These are phyloP conservation scores for Odontophorus gujanensis DNA, from an alignment of 2,113 vertebrate species.

Conservation along the genomic window DNA sequence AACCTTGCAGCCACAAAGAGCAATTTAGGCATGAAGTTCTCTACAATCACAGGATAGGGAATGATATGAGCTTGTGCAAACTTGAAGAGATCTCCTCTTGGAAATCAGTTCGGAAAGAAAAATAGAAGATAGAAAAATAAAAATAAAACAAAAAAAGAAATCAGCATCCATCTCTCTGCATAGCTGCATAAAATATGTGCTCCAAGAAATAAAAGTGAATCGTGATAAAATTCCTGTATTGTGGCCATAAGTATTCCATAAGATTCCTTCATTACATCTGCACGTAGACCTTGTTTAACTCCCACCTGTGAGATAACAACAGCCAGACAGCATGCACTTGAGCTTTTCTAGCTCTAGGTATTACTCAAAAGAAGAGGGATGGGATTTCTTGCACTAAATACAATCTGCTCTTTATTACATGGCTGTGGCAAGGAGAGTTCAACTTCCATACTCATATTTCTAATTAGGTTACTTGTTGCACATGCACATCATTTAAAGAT, in stretches of 20 bases:
- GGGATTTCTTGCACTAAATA: not conserved
- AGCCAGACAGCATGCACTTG: not conserved
- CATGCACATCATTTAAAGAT: not conserved
- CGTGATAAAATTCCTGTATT: not conserved
- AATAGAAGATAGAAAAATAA: not conserved
- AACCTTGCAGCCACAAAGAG: not conserved
- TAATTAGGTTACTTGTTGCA: not conserved
- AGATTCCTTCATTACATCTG: not conserved
- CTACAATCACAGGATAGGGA: not conserved
- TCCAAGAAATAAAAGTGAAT: not conserved
- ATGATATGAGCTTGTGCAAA: not conserved
- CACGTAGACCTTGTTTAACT: not conserved
- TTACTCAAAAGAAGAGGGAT: not conserved
- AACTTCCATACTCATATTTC: rapidly evolving
- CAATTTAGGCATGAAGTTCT: not conserved
- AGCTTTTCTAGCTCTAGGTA: not conserved
- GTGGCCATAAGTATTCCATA: not conserved
- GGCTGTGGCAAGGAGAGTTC: not conserved
- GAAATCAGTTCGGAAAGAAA: not conserved
- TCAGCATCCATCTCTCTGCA: not conserved
- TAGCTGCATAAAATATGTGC: not conserved
- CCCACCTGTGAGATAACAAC: not conserved
- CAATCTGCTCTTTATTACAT: not conserved
- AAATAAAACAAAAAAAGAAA: not conserved
- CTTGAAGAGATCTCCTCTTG: not conserved